Conservation (phyloP, 2,797 vertebrate species). For the Scleropages formosus region DNA sequence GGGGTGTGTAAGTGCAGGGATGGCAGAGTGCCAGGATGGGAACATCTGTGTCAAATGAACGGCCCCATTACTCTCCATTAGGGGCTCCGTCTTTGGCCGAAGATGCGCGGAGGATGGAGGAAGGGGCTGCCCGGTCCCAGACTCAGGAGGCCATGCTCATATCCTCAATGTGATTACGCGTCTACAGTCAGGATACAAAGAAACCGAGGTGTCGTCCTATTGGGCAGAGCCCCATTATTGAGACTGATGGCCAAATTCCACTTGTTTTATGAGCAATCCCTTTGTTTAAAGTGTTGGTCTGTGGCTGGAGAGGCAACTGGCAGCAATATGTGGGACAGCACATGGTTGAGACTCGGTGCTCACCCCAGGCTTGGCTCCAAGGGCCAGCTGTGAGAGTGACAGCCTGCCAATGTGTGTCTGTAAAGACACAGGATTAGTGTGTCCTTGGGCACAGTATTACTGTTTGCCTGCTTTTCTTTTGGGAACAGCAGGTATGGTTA, state of each 20-base stretch:
- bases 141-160: not conserved
- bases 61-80: constrained; percentile 29
- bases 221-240: constrained; percentile 45
- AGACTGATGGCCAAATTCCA: constrained; percentile 53
- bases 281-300: constrained; percentile 36
- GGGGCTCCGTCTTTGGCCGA: constrained; percentile 1
- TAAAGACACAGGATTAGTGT: not conserved
- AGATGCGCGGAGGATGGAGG: not conserved
- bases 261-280: constrained; percentile 36
- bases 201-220: not conserved
- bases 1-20: constrained; percentile 4
- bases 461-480: not conserved
- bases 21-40: constrained; percentile 1
- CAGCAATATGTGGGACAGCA: not conserved
- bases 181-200: constrained; percentile 35
- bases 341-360: not conserved
- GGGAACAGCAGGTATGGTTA: too few species aligned
- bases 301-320: constrained; percentile 36
- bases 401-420: not conserved
- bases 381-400: not conserved
- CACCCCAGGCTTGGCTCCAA: not conserved
- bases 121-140: not conserved
- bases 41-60: constrained; percentile 18
- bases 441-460: not conserved
- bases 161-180: constrained; percentile 45